Conservation (phyloP, 2,888 invertebrate genomes). For the Drosophila nr. fundita region DNA sequence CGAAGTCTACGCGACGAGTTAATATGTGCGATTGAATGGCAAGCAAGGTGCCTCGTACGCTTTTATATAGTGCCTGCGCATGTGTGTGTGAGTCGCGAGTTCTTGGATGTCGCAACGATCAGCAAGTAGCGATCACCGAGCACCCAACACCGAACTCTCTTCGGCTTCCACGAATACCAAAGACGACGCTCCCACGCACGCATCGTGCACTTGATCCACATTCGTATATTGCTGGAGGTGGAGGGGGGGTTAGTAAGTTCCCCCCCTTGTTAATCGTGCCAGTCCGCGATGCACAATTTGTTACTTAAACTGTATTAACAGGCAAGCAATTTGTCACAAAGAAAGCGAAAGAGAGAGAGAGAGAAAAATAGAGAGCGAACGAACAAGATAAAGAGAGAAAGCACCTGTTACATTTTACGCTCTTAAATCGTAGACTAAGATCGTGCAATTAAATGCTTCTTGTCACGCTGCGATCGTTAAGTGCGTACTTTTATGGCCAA, state of each 20-base stretch:
- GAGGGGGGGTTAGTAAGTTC: not conserved
- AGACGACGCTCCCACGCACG: conserved; percentile 50
- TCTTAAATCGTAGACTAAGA: conserved; percentile 34
- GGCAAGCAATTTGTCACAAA: not conserved
- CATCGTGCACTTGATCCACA: conserved; percentile 56
- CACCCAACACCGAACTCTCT: conserved; percentile 28
- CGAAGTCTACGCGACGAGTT: conserved; percentile 69
- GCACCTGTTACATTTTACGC: conserved; percentile 12
- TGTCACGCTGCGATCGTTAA: conserved; percentile 61
- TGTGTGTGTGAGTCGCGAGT: conserved; percentile 46
- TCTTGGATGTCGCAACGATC: conserved; percentile 42
- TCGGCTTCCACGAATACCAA: conserved; percentile 20
- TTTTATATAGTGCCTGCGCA: conserved; percentile 67
- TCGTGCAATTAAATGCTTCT: conserved; percentile 38
- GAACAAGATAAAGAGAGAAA: not conserved
- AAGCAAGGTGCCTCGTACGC: conserved; percentile 30
- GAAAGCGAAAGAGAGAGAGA: not conserved
- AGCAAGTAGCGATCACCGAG: not conserved
- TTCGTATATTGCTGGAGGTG: conserved; percentile 7
- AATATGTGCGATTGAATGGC: conserved; percentile 72
- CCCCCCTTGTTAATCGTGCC: conserved; percentile 39
- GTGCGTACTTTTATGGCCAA: conserved; percentile 20
- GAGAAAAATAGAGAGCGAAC: not conserved
- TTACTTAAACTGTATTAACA: conserved; percentile 18
- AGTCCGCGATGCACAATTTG: conserved; percentile 30